Conservation (phyloP, 2,797 vertebrate genomes). For the Nasua narica region DNA sequence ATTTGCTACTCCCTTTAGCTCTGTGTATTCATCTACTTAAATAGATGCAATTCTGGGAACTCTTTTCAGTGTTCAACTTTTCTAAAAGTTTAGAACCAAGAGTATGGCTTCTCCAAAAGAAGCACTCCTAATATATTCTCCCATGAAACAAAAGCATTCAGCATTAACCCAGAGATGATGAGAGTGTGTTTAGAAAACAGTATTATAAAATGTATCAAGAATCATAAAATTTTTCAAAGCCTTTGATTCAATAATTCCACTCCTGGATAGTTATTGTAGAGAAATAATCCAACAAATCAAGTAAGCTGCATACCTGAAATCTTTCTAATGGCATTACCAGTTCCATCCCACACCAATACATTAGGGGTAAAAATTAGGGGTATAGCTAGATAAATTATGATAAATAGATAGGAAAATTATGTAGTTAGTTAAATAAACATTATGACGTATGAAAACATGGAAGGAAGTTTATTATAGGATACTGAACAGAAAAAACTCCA, state of each 20-base stretch:
- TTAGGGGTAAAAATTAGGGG: neutral
- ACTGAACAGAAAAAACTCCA: neutral
- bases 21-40: constrained; percentile 21
- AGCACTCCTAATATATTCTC: neutral
- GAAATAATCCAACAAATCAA: neutral
- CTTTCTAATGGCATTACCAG: neutral
- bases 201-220: neutral
- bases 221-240: neutral
- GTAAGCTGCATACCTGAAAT: neutral
- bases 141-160: constrained; percentile 12
- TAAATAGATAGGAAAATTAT: neutral
- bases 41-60: neutral
- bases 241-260: neutral
- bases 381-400: neutral
- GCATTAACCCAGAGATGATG: neutral
- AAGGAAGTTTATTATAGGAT: neutral
- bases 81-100: constrained; percentile 32
- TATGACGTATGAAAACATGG: neutral
- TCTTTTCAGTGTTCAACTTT: constrained; percentile 6
- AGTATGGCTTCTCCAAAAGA: neutral
- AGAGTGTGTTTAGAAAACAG: neutral
- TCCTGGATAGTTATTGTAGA: neutral
- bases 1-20: neutral
- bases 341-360: neutral
- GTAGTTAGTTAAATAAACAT: neutral